Percentiles rank a stretch among this genome's conserved stretches.
Conservation (phyloP, 2,888 invertebrate species). For the Lasioglossum morio region DNA sequence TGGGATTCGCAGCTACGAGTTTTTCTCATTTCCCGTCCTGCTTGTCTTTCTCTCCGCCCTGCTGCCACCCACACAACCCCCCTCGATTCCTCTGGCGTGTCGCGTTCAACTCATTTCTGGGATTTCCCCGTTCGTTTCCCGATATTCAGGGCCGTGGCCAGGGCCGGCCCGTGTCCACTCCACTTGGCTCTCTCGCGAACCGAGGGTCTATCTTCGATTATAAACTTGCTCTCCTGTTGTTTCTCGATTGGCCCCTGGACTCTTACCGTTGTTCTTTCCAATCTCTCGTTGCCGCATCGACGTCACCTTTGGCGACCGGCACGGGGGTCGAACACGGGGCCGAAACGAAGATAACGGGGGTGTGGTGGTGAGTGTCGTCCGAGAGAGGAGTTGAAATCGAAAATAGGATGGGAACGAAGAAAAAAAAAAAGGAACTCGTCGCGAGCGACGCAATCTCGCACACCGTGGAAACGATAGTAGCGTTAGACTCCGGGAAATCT, state of each 20-base stretch:
- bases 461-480: constrained; percentile 70
- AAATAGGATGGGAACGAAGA: constrained; percentile 24
- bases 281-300: constrained; percentile 56
- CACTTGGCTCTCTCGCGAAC: not conserved
- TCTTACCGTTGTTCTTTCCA: constrained; percentile 38
- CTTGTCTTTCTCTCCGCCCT: not conserved
- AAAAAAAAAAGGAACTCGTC: constrained; percentile 41
- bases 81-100: constrained; percentile 15
- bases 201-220: constrained; percentile 36
- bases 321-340: constrained; percentile 12
- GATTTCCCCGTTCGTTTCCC: not conserved
- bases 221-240: constrained; percentile 33
- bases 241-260: constrained; percentile 48
- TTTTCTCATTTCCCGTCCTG: constrained; percentile 11
- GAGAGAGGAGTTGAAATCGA: constrained; percentile 49
- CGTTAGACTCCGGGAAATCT: constrained; percentile 72
- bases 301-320: constrained; percentile 40
- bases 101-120: constrained; percentile 18
- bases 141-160: not conserved
- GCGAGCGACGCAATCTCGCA: constrained; percentile 71
- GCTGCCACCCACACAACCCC: not conserved
- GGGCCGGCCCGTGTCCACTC: not conserved
- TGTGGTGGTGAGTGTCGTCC: not conserved
- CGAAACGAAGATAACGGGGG: constrained; percentile 37
- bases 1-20: constrained; percentile 23